These are phyloP conservation scores for Oceanodroma leucorhoa DNA, from an alignment of 2,797 vertebrate species.

Conservation along the genomic window DNA sequence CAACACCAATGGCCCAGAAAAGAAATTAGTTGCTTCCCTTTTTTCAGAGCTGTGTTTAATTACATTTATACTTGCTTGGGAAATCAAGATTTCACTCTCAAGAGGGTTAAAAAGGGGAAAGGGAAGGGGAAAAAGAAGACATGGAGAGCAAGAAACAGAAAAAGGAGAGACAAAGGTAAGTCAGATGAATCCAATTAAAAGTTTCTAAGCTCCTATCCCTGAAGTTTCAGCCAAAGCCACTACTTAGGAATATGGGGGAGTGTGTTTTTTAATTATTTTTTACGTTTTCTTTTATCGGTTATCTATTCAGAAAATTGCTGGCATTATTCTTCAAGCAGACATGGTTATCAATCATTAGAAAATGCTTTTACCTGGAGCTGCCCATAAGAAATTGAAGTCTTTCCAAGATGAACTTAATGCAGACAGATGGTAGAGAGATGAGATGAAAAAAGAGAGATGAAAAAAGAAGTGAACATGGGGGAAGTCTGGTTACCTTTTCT, in stretches of 20 bases:
- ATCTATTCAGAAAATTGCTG: conserved; percentile 27
- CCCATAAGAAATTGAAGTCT: background rate
- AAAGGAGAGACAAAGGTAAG: conserved; percentile 11
- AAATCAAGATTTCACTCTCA: conserved; percentile 64
- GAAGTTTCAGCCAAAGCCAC: conserved; percentile 22
- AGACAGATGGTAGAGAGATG: background rate
- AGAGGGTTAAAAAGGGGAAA: conserved; percentile 40
- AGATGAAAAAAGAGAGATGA: too few relatives aligned
- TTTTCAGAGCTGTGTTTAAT: conserved; percentile 62
- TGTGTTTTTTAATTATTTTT: conserved; percentile 6
- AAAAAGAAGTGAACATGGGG: background rate
- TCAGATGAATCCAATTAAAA: conserved; percentile 50
- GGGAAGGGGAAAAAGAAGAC: background rate
- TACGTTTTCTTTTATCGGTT: background rate
- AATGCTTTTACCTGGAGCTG: background rate
- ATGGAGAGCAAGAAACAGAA: background rate
- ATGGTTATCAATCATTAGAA: conserved; percentile 10
- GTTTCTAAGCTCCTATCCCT: background rate
- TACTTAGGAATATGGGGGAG: background rate
- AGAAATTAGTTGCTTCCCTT: conserved; percentile 59
- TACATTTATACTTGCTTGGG: conserved; percentile 65
- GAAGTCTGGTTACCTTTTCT: background rate
- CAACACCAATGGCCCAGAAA: conserved; percentile 42
- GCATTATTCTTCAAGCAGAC: background rate
- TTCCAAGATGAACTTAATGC: conserved; percentile 14